Conservation (phyloP, 2,113 vertebrate genomes). For the Siniperca knerii region DNA sequence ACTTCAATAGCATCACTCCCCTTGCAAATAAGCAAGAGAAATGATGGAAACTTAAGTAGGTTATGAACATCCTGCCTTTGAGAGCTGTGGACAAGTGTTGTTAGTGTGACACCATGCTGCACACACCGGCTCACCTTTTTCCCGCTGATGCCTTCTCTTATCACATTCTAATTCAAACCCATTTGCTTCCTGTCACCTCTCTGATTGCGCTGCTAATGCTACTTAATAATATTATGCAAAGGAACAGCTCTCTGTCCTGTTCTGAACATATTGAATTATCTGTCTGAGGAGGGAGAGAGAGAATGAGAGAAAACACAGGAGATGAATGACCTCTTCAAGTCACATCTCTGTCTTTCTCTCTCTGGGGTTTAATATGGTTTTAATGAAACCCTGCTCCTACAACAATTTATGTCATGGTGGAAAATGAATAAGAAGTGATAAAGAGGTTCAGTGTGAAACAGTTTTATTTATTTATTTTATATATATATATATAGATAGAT, state of each 20-base stretch:
- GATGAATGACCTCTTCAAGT: conserved; percentile 56
- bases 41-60: conserved; percentile 33
- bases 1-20: conserved; percentile 19
- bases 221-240: conserved; percentile 74
- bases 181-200: conserved; percentile 56
- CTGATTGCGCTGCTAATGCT: conserved; percentile 63
- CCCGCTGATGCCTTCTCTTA: conserved; percentile 58
- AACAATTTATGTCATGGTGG: conserved; percentile 42
- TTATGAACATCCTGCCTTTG: conserved; percentile 51
- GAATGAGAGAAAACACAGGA: conserved; percentile 34
- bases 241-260: conserved; percentile 50
- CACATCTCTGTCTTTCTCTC: conserved; percentile 29
- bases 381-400: conserved; percentile 60
- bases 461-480: conserved; percentile 23
- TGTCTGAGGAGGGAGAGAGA: conserved; percentile 25
- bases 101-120: conserved; percentile 6
- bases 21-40: conserved; percentile 32
- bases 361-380: conserved; percentile 58
- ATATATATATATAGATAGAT: too few species aligned
- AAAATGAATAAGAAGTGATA: conserved; percentile 28
- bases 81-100: conserved; percentile 39
- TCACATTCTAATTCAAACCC: conserved; percentile 66
- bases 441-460: conserved; percentile 15
- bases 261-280: conserved; percentile 69
- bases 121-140: conserved; percentile 43